Conservation (phyloP, 2,113 vertebrate species). For the Bostrychus sinensis region DNA sequence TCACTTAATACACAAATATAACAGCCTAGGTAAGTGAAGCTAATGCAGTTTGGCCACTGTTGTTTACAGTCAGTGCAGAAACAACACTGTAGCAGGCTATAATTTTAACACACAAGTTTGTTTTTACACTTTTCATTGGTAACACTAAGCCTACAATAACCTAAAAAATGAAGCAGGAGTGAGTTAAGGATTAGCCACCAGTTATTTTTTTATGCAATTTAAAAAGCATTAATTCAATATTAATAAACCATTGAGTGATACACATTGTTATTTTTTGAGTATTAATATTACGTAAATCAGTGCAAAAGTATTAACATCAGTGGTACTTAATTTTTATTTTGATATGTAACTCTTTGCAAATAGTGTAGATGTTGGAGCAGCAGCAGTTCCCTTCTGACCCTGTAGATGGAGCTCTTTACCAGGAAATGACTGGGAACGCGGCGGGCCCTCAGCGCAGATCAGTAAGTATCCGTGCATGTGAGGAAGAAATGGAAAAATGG, state of each 20-base stretch:
- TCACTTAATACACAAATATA: constrained; percentile 71
- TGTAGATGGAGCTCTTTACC: constrained; percentile 70
- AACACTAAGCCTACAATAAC: no score
- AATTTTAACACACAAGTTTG: no score
- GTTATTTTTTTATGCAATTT: no score
- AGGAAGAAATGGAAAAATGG: constrained; percentile 56
- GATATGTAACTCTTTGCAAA: constrained; percentile 1
- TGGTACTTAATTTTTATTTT: no score
- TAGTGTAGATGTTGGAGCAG: neutral
- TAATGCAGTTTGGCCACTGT: constrained; percentile 37
- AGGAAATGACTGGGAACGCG: constrained; percentile 59
- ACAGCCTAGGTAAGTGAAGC: constrained; percentile 54
- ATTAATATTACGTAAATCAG: no score
- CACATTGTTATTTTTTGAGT: no score
- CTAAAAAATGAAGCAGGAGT: no score
- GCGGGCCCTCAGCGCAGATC: constrained; percentile 40
- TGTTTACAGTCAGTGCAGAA: neutral
- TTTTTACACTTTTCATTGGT: no score
- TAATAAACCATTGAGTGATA: no score
- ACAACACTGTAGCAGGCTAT: neutral
- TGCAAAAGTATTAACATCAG: no score
- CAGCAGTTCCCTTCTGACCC: constrained; percentile 11
- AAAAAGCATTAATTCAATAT: no score
- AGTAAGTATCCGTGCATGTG: constrained; percentile 23
- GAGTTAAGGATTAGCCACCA: no score